Evolutionary conservation across 2,113 vertebrate species (phyloP).

Genomic region (Nicator chloris): DNA sequence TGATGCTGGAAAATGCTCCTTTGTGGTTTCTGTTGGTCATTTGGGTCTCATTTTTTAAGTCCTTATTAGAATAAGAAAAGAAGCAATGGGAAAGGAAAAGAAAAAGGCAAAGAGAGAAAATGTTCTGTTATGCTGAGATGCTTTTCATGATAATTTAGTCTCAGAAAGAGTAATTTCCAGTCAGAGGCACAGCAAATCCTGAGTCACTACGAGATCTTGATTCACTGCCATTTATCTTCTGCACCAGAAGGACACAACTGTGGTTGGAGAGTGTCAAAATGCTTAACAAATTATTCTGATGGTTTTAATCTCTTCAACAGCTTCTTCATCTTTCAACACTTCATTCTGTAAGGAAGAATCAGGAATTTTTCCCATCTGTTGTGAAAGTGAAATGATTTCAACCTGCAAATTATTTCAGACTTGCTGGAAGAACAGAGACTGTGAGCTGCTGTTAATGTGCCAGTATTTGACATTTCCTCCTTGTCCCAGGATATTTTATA

Average conservation of each 20-base stretch:
- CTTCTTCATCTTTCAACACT: neutral
- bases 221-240: neutral
- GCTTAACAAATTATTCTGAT: conserved; percentile 15
- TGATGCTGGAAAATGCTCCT: neutral
- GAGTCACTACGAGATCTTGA: neutral
- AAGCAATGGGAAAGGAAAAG: neutral
- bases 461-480: neutral
- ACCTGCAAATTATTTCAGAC: conserved; percentile 1
- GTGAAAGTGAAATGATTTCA: neutral
- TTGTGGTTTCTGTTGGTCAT: neutral
- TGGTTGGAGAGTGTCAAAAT: neutral
- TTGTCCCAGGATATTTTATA: neutral
- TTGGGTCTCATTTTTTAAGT: neutral
- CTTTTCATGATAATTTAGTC: neutral
- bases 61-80: neutral
- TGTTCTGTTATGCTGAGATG: neutral
- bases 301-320: conserved; percentile 5
- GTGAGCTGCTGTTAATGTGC: neutral
- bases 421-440: neutral
- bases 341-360: neutral
- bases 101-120: neutral
- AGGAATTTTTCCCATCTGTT: neutral
- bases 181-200: neutral
- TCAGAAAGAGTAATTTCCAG: neutral
- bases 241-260: neutral